Conservation (phyloP, 2,113 vertebrate species). For the Etia nguti region DNA sequence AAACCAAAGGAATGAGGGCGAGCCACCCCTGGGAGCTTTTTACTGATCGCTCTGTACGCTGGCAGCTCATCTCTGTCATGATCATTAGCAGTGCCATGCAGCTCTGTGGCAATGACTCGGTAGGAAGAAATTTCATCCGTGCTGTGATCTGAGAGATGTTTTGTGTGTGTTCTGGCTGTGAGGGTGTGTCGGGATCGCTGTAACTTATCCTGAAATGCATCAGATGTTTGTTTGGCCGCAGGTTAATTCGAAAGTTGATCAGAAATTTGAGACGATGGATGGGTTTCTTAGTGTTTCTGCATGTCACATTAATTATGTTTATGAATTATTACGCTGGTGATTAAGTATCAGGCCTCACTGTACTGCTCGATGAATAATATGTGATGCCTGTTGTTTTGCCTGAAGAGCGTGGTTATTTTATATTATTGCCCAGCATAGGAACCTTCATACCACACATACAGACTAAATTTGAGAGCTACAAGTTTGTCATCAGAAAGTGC, state of each 20-base stretch:
- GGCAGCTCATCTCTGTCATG: slow-evolving; percentile 79
- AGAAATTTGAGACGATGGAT: slow-evolving; percentile 39
- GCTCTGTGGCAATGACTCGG: slow-evolving; percentile 86
- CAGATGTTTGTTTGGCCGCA: background rate
- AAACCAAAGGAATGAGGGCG: slow-evolving; percentile 59
- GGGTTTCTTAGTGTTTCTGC: background rate
- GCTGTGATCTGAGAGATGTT: background rate
- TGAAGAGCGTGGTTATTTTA: background rate
- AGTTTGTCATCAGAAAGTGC: background rate
- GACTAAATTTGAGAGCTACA: background rate
- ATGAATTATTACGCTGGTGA: background rate
- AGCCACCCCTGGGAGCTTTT: slow-evolving; percentile 78
- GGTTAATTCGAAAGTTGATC: background rate
- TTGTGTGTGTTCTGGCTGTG: background rate
- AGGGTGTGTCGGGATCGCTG: background rate
- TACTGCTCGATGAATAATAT: background rate
- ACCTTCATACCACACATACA: background rate
- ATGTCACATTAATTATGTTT: slow-evolving; percentile 42
- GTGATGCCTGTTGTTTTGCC: background rate
- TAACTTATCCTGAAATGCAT: slow-evolving; percentile 1
- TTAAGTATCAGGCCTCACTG: background rate
- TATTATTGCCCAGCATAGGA: background rate
- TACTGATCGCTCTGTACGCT: slow-evolving; percentile 66
- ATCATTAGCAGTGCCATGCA: slow-evolving; percentile 87
- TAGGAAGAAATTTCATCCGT: slow-evolving; percentile 49